Conservation (phyloP, 2,113 vertebrate genomes). For the Campylorhamphus procurvoides region DNA sequence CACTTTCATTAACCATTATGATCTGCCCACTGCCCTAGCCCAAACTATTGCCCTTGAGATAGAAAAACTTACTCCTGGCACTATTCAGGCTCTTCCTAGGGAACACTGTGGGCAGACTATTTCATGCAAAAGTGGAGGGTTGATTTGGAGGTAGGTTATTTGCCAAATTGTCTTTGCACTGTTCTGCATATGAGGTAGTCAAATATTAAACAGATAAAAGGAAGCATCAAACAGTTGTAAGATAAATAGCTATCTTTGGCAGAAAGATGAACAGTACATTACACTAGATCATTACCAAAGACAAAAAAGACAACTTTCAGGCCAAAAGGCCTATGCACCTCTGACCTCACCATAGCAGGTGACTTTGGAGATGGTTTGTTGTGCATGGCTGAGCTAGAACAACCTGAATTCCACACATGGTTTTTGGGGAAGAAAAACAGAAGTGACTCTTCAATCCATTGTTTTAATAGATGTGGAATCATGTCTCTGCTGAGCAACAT, state of each 20-base stretch:
- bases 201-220: not conserved
- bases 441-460: not conserved
- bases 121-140: not conserved
- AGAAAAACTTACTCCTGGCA: not conserved
- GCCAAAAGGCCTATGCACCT: not conserved
- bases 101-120: not conserved
- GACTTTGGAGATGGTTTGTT: not conserved
- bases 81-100: not conserved
- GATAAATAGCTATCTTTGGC: not conserved
- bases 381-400: not conserved
- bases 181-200: not conserved
- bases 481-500: not conserved
- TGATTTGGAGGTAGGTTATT: not conserved
- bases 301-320: not conserved
- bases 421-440: not conserved
- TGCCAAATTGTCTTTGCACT: not conserved
- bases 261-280: not conserved
- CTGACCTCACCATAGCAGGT: not conserved
- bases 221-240: not conserved
- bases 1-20: not conserved
- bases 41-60: not conserved
- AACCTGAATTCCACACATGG: accelerated
- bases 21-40: not conserved
- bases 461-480: not conserved
- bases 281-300: not conserved